These are phyloP conservation scores for Melanaphis sacchari DNA, from an alignment of 1,140 invertebrate genomes.

Conservation along the genomic window DNA sequence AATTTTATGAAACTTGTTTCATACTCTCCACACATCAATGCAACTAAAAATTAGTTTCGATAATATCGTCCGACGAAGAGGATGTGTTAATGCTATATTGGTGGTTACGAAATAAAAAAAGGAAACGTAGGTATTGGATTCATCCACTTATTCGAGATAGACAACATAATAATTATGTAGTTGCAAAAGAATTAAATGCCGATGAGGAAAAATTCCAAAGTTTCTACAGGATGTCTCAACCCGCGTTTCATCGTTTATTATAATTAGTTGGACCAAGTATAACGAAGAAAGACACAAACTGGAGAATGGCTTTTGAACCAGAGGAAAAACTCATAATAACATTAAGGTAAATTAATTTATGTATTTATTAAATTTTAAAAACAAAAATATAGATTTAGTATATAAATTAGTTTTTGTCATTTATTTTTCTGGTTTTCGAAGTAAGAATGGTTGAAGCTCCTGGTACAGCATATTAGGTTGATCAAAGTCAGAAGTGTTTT, in stretches of 20 bases:
- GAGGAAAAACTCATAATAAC: constrained; percentile 36
- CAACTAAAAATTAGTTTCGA: constrained; percentile 5
- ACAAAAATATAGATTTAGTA: too few relatives aligned
- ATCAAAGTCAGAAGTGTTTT: background rate
- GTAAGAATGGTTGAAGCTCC: constrained; percentile 7
- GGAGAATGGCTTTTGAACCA: background rate
- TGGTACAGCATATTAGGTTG: background rate
- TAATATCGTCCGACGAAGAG: background rate
- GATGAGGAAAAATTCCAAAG: constrained; percentile 32
- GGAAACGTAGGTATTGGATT: background rate
- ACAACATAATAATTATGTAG: background rate
- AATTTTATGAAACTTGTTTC: constrained; percentile 23
- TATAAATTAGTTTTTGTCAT: constrained; percentile 14
- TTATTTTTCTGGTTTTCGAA: background rate
- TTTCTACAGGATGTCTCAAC: constrained; percentile 13
- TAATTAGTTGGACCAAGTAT: background rate
- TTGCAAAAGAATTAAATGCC: background rate
- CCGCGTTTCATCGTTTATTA: background rate
- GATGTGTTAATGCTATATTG: constrained; percentile 25
- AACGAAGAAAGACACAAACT: constrained; percentile 21
- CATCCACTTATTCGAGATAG: background rate
- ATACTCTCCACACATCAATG: background rate
- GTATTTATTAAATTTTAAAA: too few relatives aligned
- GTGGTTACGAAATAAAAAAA: constrained; percentile 8
- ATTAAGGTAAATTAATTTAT: too few relatives aligned